Base-by-base conservation (phyloP, 2,888 invertebrate genomes). In the Phrixothrix hirtus region DNA sequence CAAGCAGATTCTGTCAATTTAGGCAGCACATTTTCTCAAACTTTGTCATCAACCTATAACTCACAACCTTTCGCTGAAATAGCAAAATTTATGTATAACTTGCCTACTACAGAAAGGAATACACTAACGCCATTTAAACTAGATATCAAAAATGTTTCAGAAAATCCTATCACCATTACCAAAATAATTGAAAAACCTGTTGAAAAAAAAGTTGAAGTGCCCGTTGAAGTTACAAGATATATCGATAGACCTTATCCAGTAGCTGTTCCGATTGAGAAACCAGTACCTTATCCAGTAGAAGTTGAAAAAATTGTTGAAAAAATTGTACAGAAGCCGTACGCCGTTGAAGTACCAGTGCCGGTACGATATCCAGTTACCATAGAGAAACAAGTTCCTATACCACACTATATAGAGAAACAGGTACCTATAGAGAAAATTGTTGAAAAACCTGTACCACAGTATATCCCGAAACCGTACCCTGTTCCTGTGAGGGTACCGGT, bases 381-480 rank as follows among this genome's bases (percentile, higher is more conserved):
- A 61, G 77, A 78, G 52, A 77, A 78, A 27, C 77, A 75, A 38
- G 71, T 80, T 1, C 82, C 81, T 0, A 79, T 80, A 62, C 80
- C 75, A 13, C 45, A 38, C 1, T 45, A 45, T 17, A 35, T 46
- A 71, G 47, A 48, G 0, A 45, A 17, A 10, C 46, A 10, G 14
- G 38, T 46, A 10, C 30, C 45, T 1, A 78, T 81, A 1, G 77
- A 78, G 54, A 82, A 79, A 44, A 75, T 85, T 21, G 79, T 87
- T 0, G 84, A 81, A 49, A 81, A 79, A 52, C 78, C 57, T 13
- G 50, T 61, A 1, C 34, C 47, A 0, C 37, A 38, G 13, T 46
- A 39, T 13, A 53, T 62, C 25, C 60, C 58, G 2, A 61, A 60
- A 48, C 64, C 63, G 2, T 61, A 63, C 26, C 64, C 75, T 1